Evolutionary conservation across 2,797 vertebrate species (phyloP).

Genomic region (Eremophila alpestris): DNA sequence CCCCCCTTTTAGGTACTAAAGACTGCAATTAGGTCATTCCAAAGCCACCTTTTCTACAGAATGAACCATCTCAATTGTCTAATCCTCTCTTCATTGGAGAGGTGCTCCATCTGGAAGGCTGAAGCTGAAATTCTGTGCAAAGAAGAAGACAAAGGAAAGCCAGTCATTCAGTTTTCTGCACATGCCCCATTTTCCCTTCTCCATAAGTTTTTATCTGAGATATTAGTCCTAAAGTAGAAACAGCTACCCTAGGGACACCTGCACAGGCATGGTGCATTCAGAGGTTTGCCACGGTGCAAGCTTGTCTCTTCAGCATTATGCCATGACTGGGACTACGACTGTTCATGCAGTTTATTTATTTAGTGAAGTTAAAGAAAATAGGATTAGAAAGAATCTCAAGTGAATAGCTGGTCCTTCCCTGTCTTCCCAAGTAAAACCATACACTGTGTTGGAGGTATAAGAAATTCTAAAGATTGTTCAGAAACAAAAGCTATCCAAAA

Average conservation of each 20-base stretch:
- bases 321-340: background rate
- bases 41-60: background rate
- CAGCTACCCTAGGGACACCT: background rate
- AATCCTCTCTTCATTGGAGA: background rate
- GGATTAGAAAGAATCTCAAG: background rate
- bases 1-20: background rate
- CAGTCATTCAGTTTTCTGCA: background rate
- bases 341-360: background rate
- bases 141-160: background rate
- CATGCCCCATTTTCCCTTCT: background rate
- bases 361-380: background rate
- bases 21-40: background rate
- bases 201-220: background rate
- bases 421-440: background rate
- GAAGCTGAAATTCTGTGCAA: background rate
- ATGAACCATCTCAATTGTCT: background rate
- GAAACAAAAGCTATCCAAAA: background rate
- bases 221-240: background rate
- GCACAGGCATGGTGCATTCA: background rate
- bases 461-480: background rate
- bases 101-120: background rate
- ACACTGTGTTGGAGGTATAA: background rate
- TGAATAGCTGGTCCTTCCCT: background rate
- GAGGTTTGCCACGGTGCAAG: background rate
- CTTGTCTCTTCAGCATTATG: background rate